phyloP scores from a whole-genome alignment of 2,888 invertebrate genomes.

The Plagiodera versicolora region DNA sequence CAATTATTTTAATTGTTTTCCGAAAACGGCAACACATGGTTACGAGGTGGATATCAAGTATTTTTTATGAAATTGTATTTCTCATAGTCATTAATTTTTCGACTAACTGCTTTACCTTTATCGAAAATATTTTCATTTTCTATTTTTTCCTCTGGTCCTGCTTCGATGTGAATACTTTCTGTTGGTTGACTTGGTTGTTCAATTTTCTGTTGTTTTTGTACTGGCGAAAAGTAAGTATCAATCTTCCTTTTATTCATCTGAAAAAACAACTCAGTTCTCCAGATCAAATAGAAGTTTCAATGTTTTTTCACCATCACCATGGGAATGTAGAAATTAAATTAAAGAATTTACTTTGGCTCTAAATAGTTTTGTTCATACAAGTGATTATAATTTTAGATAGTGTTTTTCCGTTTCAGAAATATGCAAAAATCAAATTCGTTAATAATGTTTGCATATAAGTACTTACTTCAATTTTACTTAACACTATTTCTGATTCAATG shows the following conservation, averaged over 20 bases:
- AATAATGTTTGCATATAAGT: conserved; percentile 3
- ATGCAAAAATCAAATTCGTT: too few relatives aligned
- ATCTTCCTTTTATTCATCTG: conserved; percentile 8
- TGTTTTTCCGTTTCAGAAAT: neutral
- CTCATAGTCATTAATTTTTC: too few relatives aligned
- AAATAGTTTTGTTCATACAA: conserved; percentile 1
- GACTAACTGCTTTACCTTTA: too few relatives aligned
- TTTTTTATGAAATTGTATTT: too few relatives aligned
- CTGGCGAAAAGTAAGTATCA: conserved; percentile 4
- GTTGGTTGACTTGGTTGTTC: neutral
- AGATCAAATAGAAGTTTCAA: conserved; percentile 6
- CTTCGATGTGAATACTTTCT: neutral
- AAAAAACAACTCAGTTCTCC: conserved; percentile 3
- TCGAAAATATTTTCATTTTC: too few relatives aligned
- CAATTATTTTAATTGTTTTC: too few relatives aligned
- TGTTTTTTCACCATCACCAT: conserved; percentile 6
- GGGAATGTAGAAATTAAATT: conserved; percentile 3
- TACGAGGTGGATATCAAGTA: too few relatives aligned
- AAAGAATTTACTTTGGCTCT: conserved; percentile 3
- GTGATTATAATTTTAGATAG: neutral
- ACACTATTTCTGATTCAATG: too few relatives aligned
- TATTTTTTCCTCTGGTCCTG: too few relatives aligned
- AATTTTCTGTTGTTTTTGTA: neutral
- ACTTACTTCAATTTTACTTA: too few relatives aligned
- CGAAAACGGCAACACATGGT: too few relatives aligned